phyloP scores from a whole-genome alignment of 2,797 vertebrate species.

The Nasua narica region DNA sequence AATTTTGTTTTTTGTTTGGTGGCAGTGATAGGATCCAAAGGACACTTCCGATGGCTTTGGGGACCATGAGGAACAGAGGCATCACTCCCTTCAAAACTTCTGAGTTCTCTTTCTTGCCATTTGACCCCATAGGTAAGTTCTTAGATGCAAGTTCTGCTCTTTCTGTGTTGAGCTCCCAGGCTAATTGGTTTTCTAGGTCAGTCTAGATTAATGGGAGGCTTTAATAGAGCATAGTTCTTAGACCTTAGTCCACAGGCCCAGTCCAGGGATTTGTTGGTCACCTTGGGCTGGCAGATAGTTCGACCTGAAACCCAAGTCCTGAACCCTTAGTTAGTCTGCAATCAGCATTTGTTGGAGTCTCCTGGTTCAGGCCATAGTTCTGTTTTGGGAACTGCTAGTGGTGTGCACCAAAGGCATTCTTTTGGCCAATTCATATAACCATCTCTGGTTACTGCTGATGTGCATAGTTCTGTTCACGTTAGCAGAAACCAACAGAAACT shows the following conservation, averaged over 20 bases:
- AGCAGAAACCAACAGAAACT: background rate
- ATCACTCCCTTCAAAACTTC: background rate
- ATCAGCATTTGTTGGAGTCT: background rate
- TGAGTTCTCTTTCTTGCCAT: background rate
- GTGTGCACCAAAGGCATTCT: background rate
- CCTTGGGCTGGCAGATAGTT: background rate
- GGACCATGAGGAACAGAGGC: background rate
- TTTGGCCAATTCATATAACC: background rate
- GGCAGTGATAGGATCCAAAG: background rate
- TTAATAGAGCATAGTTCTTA: background rate
- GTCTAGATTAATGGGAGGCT: background rate
- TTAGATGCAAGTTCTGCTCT: background rate
- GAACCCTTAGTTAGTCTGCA: background rate
- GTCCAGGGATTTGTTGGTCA: background rate
- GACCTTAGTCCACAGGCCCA: background rate
- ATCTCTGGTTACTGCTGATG: background rate
- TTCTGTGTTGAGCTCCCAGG: background rate
- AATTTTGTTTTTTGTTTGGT: background rate
- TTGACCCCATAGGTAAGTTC: background rate
- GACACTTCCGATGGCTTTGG: background rate
- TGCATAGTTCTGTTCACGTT: background rate
- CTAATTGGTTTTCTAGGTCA: background rate
- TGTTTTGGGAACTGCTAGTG: background rate
- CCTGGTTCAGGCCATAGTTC: background rate
- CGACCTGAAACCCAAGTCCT: background rate